A percentile compares a stretch with the other conserved stretches of the same genome.
Evolutionary conservation across 2,113 vertebrate species (phyloP).

Genomic region (Recurvirostra avosetta): DNA sequence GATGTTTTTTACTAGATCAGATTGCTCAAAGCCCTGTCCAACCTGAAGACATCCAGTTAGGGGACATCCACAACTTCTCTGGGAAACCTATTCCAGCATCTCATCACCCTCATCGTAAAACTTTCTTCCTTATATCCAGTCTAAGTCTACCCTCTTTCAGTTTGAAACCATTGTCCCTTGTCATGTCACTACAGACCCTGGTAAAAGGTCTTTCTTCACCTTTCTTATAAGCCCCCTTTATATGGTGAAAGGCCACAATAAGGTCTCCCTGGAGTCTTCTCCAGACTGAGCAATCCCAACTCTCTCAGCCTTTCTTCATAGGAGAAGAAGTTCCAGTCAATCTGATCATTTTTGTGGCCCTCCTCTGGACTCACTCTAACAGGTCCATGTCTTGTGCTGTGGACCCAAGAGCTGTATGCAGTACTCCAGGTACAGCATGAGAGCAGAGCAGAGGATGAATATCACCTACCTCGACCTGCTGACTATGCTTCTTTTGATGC

Average conservation of each 20-base stretch:
- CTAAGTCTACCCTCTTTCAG: not conserved
- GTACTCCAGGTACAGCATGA: not conserved
- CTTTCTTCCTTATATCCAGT: not conserved
- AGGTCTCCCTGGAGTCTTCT: not conserved
- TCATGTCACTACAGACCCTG: not conserved
- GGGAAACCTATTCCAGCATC: too few species aligned
- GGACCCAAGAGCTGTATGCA: not conserved
- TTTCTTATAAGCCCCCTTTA: not conserved
- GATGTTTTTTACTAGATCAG: too few species aligned
- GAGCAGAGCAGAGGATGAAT: not conserved
- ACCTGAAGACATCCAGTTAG: not conserved
- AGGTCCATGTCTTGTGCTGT: rapidly evolving
- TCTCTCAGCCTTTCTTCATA: not conserved
- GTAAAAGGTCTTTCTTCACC: not conserved
- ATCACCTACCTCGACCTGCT: not conserved
- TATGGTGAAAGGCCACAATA: rapidly evolving
- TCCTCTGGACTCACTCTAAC: not conserved
- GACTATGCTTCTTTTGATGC: not conserved
- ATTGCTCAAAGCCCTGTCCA: not conserved
- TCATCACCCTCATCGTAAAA: not conserved
- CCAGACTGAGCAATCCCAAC: not conserved
- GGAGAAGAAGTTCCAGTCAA: not conserved
- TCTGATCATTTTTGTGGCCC: rapidly evolving
- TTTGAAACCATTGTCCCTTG: not conserved
- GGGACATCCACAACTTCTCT: too few species aligned